Percentiles rank a stretch among this genome's conserved stretches.
These are phyloP conservation scores for Cabera pusaria DNA, from an alignment of 2,888 invertebrate species.

Conservation along the genomic window DNA sequence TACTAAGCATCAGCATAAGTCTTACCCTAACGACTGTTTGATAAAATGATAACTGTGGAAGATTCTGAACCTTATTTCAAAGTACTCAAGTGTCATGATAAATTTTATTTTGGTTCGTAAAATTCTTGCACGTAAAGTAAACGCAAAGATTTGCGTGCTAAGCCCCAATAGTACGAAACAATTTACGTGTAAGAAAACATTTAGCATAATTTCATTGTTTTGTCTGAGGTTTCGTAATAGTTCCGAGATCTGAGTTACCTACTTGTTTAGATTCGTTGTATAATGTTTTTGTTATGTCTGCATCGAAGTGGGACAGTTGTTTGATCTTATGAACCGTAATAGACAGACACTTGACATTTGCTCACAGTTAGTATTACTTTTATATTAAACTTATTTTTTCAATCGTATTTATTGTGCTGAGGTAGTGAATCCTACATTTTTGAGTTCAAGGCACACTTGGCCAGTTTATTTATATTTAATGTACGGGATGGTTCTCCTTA, in stretches of 20 bases:
- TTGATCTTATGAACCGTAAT: too few species aligned
- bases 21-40: constrained; percentile 1
- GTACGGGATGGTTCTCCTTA: too few species aligned
- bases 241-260: constrained; percentile 3
- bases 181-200: constrained; percentile 14
- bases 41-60: background rate
- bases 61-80: constrained; percentile 2
- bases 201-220: constrained; percentile 21
- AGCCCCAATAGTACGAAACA: constrained; percentile 15
- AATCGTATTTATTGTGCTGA: too few species aligned
- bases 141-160: constrained; percentile 25
- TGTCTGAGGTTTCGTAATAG: constrained; percentile 13
- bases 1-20: constrained; percentile 10
- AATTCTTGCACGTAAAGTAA: constrained; percentile 12
- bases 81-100: background rate
- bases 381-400: too few species aligned
- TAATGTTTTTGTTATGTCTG: too few species aligned
- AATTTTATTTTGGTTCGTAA: background rate
- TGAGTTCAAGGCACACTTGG: too few species aligned
- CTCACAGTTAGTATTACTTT: too few species aligned
- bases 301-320: too few species aligned
- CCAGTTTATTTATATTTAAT: too few species aligned
- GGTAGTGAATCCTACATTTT: too few species aligned
- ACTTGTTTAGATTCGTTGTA: background rate
- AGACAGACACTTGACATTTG: too few species aligned